Evolutionary conservation across 2,888 invertebrate species (phyloP).

Genomic region (Parnassius mnemosyne): DNA sequence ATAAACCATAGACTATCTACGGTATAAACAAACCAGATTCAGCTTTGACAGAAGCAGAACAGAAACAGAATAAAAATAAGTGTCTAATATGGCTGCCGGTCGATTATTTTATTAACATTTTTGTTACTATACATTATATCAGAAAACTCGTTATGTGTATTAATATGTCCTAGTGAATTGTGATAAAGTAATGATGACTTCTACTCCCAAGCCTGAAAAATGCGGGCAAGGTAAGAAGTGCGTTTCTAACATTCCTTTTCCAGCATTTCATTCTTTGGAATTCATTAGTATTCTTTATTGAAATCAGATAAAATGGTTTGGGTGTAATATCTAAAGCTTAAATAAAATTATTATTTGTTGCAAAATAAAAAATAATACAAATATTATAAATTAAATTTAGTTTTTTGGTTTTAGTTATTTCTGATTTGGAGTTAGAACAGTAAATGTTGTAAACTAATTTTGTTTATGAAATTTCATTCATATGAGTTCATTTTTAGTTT

Average conservation of each 20-base stretch:
- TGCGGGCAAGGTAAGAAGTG: conserved; percentile 71
- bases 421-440: background rate
- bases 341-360: no score
- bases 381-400: no score
- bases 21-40: conserved; percentile 23
- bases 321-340: background rate
- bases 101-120: conserved; percentile 58
- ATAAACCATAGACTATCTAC: background rate
- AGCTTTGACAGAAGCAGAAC: no score
- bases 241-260: conserved; percentile 38
- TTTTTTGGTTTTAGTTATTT: no score
- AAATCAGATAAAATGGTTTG: conserved; percentile 13
- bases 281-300: conserved; percentile 25
- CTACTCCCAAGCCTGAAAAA: conserved; percentile 77
- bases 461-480: conserved; percentile 19
- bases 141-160: conserved; percentile 43
- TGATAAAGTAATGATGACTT: conserved; percentile 65
- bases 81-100: conserved; percentile 76
- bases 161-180: conserved; percentile 66
- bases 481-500: conserved; percentile 2
- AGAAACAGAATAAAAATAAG: conserved; percentile 36
- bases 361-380: no score
- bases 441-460: conserved; percentile 21
- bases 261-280: conserved; percentile 16
- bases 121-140: conserved; percentile 53